phyloP scores from a whole-genome alignment of 2,888 invertebrate genomes.

The Steinernema scapterisci region DNA sequence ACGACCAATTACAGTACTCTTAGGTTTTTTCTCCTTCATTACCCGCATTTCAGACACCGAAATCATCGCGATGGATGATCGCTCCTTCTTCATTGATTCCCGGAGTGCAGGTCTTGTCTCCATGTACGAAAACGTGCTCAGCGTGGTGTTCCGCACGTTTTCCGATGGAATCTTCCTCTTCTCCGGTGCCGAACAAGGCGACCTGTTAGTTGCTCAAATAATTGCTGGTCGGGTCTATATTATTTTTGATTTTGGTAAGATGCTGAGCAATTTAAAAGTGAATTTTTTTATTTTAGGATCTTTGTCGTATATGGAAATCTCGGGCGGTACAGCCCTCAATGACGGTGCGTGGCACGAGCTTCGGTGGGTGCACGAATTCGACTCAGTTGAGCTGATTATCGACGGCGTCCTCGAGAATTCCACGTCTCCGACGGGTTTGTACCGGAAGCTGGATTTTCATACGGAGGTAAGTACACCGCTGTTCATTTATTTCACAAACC shows the following conservation, averaged over 20 bases:
- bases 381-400: constrained; percentile 60
- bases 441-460: constrained; percentile 65
- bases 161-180: constrained; percentile 64
- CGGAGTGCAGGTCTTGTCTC: constrained; percentile 56
- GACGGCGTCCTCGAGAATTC: constrained; percentile 61
- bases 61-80: constrained; percentile 60
- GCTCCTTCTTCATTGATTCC: constrained; percentile 57
- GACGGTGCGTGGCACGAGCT: constrained; percentile 66
- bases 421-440: constrained; percentile 63
- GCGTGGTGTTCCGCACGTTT: constrained; percentile 60
- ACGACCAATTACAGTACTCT: no score
- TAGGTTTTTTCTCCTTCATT: no score
- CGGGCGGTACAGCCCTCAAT: constrained; percentile 61
- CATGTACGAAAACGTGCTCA: constrained; percentile 65
- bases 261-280: neutral
- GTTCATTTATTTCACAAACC: no score
- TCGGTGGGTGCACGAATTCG: constrained; percentile 65
- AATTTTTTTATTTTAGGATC: constrained; percentile 42
- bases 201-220: constrained; percentile 62
- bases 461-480: constrained; percentile 48
- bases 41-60: constrained; percentile 46
- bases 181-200: constrained; percentile 65
- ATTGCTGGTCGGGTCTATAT: constrained; percentile 59
- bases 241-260: constrained; percentile 63
- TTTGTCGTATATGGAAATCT: constrained; percentile 51